phyloP scores from a whole-genome alignment of 2,888 invertebrate species.

The Megaustenia siamemsis region DNA sequence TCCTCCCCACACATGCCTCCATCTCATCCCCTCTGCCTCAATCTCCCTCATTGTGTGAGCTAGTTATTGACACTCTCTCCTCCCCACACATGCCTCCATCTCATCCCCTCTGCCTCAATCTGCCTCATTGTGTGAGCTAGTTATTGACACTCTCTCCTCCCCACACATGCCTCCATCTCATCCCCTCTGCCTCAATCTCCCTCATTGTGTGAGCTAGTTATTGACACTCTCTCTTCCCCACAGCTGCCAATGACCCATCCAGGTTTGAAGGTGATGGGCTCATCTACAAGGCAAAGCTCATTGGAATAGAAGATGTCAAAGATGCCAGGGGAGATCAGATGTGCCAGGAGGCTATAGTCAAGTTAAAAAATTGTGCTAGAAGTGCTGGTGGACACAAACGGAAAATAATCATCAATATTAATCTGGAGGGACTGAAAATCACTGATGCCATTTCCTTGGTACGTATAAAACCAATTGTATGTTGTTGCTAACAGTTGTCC shows the following conservation, averaged over 20 bases:
- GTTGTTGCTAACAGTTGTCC: too few species aligned
- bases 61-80: too few species aligned
- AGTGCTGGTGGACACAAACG: constrained; percentile 98
- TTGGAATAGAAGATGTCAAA: constrained; percentile 96
- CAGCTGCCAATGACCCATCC: constrained; percentile 61
- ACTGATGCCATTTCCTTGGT: constrained; percentile 96
- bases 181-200: too few species aligned
- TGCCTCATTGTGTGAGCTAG: too few species aligned
- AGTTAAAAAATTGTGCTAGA: constrained; percentile 91
- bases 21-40: too few species aligned
- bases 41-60: too few species aligned
- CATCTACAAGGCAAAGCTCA: constrained; percentile 97
- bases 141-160: too few species aligned
- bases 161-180: too few species aligned
- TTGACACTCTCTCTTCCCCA: neutral
- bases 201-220: too few species aligned
- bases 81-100: too few species aligned
- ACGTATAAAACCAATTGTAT: constrained; percentile 77
- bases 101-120: too few species aligned
- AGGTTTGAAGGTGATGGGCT: constrained; percentile 96
- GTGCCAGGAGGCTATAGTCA: constrained; percentile 97
- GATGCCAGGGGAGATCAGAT: constrained; percentile 98
- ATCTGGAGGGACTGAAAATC: constrained; percentile 95
- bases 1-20: too few species aligned
- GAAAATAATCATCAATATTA: constrained; percentile 95